phyloP scores from a whole-genome alignment of 2,888 invertebrate species.

The Blera fallax region DNA sequence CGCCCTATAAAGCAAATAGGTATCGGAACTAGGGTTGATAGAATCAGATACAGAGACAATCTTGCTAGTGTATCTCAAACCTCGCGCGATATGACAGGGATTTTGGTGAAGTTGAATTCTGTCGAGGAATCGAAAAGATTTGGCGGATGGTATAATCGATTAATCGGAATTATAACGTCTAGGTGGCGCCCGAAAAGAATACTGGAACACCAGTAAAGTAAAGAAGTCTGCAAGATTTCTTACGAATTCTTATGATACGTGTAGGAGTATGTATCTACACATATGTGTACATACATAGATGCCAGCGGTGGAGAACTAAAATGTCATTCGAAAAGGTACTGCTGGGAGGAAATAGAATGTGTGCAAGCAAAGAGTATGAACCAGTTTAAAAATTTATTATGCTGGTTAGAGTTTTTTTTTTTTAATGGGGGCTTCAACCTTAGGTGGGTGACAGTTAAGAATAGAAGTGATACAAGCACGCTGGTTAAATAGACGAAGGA shows the following conservation, averaged over 20 bases:
- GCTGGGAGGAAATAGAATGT: neutral
- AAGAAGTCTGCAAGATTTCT: conserved; percentile 52
- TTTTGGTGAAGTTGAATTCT: conserved; percentile 15
- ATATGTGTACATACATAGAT: neutral
- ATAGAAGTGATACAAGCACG: neutral
- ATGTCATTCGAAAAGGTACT: conserved; percentile 25
- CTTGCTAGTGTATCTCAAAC: conserved; percentile 42
- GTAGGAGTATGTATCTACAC: neutral
- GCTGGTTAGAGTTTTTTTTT: neutral
- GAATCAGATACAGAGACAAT: conserved; percentile 42
- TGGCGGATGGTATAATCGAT: conserved; percentile 88
- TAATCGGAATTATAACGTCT: conserved; percentile 91
- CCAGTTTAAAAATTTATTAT: neutral
- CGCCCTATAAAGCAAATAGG: conserved; percentile 63
- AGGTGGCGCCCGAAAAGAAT: conserved; percentile 85
- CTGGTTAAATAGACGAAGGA: neutral
- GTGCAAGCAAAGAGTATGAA: neutral
- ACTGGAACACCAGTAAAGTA: conserved; percentile 43
- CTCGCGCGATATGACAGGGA: conserved; percentile 19
- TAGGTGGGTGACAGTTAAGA: too few relatives aligned
- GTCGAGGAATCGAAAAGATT: conserved; percentile 79
- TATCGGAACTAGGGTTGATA: conserved; percentile 47
- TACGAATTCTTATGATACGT: conserved; percentile 20
- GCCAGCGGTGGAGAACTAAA: conserved; percentile 11
- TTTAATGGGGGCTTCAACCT: neutral